Conservation (phyloP, 2,113 vertebrate genomes). For the Perca schrenkii region DNA sequence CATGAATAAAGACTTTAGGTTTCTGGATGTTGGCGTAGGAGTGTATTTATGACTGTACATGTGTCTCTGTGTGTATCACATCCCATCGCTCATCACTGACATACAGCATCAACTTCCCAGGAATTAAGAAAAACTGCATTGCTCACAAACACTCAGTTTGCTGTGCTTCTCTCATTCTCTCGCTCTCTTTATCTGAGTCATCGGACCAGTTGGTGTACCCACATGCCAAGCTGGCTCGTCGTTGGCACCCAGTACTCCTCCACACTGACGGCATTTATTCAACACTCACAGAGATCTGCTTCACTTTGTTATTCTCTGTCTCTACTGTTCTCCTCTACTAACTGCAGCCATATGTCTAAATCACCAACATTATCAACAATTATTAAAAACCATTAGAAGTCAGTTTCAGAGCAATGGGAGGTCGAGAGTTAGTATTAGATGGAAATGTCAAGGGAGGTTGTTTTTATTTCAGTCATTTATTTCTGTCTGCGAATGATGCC, state of each 20-base stretch:
- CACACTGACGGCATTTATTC: conserved; percentile 53
- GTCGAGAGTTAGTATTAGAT: conserved; percentile 25
- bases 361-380: background rate
- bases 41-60: background rate
- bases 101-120: background rate
- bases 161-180: conserved; percentile 3
- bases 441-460: conserved; percentile 16
- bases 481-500: conserved; percentile 4
- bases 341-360: conserved; percentile 4
- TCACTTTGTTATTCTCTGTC: background rate
- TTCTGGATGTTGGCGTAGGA: background rate
- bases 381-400: background rate
- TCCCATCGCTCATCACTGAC: background rate
- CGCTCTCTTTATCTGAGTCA: conserved; percentile 68
- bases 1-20: background rate
- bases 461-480: background rate
- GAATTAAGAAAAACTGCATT: background rate
- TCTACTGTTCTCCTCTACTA: background rate
- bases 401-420: background rate
- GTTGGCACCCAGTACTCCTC: conserved; percentile 64
- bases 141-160: too few species aligned
- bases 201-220: conserved; percentile 77
- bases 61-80: background rate
- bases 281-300: conserved; percentile 19
- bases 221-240: conserved; percentile 68